phyloP scores from a whole-genome alignment of 53 echinoderm and acorn worm genomes.

The Holothuria scabra region DNA sequence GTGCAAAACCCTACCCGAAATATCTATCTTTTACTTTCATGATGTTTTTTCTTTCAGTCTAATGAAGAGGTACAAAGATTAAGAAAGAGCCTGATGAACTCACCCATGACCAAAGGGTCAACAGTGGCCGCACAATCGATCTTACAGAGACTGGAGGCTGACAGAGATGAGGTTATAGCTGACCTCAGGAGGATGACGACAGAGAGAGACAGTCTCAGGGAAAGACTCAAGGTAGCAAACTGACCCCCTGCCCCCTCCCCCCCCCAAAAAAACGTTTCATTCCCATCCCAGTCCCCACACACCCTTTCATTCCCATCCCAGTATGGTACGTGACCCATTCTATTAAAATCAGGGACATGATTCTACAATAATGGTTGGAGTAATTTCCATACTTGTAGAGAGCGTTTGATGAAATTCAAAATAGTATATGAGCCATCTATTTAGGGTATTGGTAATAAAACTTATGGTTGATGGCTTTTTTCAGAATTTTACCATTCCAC shows the following conservation, averaged over 20 bases:
- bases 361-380: no score
- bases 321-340: no score
- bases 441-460: no score
- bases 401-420: no score
- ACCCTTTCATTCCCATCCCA: no score
- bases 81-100: slow-evolving; percentile 74
- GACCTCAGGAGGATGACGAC: slow-evolving; percentile 91
- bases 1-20: no score
- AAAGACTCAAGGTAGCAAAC: slow-evolving; percentile 86
- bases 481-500: no score
- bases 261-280: no score
- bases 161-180: slow-evolving; percentile 87
- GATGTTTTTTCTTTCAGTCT: slow-evolving; percentile 58
- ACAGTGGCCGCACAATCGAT: slow-evolving; percentile 93
- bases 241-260: background rate
- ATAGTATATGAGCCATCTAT: no score
- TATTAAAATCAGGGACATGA: no score
- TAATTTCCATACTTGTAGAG: no score
- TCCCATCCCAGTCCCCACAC: background rate
- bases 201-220: slow-evolving; percentile 96
- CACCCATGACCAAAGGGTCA: slow-evolving; percentile 79
- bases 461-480: no score
- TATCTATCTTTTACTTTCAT: background rate
- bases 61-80: slow-evolving; percentile 93
- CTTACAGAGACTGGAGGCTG: slow-evolving; percentile 86